A percentile compares a stretch with the other conserved stretches of the same genome.
phyloP scores from a whole-genome alignment of 1,140 invertebrate species.

The Neodiprion pinetum region DNA sequence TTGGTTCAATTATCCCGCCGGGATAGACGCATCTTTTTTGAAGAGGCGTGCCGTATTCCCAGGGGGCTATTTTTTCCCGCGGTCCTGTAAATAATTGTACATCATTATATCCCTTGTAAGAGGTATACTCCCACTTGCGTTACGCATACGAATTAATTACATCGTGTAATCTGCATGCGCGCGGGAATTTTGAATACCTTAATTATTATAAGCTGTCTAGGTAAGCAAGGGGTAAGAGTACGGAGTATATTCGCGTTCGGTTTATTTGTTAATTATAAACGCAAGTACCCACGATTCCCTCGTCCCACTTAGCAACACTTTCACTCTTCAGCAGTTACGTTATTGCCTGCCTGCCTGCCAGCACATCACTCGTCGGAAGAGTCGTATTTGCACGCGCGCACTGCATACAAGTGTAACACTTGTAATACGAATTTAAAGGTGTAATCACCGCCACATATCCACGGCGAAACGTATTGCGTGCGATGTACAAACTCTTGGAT shows the following conservation, averaged over 20 bases:
- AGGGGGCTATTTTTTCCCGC: not conserved
- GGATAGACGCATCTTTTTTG: not conserved
- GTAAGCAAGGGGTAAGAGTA: not conserved
- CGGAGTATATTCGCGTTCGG: not conserved
- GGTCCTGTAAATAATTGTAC: not conserved
- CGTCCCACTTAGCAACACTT: constrained; percentile 53
- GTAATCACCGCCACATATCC: not conserved
- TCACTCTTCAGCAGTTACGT: constrained; percentile 57
- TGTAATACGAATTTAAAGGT: not conserved
- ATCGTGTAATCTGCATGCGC: constrained; percentile 34
- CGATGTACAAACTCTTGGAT: too few relatives aligned
- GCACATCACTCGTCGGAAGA: not conserved
- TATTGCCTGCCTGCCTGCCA: constrained; percentile 23
- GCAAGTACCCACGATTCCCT: constrained; percentile 32
- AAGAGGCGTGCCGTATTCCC: constrained; percentile 17
- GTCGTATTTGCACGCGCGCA: not conserved
- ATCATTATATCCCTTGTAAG: not conserved
- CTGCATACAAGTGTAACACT: not conserved
- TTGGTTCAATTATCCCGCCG: too few relatives aligned
- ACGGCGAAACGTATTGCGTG: too few relatives aligned
- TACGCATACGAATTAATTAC: not conserved
- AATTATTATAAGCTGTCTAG: constrained; percentile 21
- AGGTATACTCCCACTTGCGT: too few relatives aligned
- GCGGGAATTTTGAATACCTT: constrained; percentile 19
- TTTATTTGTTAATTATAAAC: constrained; percentile 50